These are phyloP conservation scores for Diadema setosum DNA, from an alignment of 35 echinoderm and acorn worm genomes.

Conservation along the genomic window DNA sequence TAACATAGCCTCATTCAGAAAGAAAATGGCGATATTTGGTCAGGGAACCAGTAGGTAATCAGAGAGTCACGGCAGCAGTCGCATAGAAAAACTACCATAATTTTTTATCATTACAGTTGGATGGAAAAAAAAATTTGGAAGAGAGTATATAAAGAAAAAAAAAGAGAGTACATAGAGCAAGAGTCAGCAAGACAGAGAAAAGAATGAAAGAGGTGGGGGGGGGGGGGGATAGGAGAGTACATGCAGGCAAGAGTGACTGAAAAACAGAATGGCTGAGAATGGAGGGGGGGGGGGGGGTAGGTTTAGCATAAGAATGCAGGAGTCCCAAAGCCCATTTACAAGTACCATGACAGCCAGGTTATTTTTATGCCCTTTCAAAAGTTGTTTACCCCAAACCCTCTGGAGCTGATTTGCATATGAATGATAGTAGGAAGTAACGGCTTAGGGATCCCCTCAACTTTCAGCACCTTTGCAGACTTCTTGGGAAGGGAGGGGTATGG, in stretches of 20 bases:
- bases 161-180: neutral
- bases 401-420: conserved; percentile 15
- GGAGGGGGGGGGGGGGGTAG: neutral
- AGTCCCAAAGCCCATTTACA: neutral
- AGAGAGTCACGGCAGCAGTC: too few relatives aligned
- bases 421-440: conserved; percentile 8
- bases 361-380: neutral
- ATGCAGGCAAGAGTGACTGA: too few relatives aligned
- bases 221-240: too few relatives aligned
- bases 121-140: too few relatives aligned
- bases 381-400: conserved; percentile 1
- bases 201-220: neutral
- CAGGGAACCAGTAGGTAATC: too few relatives aligned
- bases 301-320: neutral
- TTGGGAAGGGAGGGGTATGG: too few relatives aligned
- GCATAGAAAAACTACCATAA: too few relatives aligned
- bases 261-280: too few relatives aligned
- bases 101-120: too few relatives aligned
- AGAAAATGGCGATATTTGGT: too few relatives aligned
- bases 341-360: neutral
- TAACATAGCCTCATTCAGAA: too few relatives aligned
- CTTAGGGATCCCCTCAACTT: conserved; percentile 1
- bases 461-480: too few relatives aligned
- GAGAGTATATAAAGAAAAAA: neutral
- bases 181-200: neutral